Conservation (phyloP, 2,797 vertebrate genomes). For the Anguilla anguilla region DNA sequence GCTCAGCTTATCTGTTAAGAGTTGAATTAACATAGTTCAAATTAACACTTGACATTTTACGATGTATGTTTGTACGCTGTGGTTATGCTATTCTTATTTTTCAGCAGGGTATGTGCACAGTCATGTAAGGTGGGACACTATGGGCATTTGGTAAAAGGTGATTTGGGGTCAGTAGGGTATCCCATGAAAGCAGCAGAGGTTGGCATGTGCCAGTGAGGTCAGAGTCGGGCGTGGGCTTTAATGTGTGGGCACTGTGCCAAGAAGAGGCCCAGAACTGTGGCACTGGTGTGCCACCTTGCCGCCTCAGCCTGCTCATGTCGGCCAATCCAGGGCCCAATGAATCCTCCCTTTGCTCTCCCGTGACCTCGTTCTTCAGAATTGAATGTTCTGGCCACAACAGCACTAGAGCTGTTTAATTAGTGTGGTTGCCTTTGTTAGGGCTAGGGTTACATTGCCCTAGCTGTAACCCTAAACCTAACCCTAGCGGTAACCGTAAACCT, state of each 20-base stretch:
- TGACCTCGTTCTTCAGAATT: slow-evolving; percentile 66
- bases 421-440: too few relatives aligned
- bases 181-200: slow-evolving; percentile 69
- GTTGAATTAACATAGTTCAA: too few relatives aligned
- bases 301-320: slow-evolving; percentile 66
- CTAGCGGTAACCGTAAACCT: too few relatives aligned
- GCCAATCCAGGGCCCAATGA: slow-evolving; percentile 73
- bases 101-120: slow-evolving; percentile 48
- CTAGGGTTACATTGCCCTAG: too few relatives aligned
- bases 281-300: slow-evolving; percentile 67
- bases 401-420: slow-evolving; percentile 55
- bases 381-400: slow-evolving; percentile 77
- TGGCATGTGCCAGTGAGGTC: slow-evolving; percentile 49
- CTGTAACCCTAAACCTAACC: too few relatives aligned
- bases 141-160: slow-evolving; percentile 53
- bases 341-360: slow-evolving; percentile 81
- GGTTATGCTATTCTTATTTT: slow-evolving; percentile 45
- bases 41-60: too few relatives aligned
- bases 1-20: too few relatives aligned
- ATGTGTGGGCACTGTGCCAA: slow-evolving; percentile 62
- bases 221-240: slow-evolving; percentile 61
- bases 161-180: slow-evolving; percentile 33
- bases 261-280: slow-evolving; percentile 71
- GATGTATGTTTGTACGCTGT: too few relatives aligned
- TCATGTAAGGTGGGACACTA: slow-evolving; percentile 61